A percentile compares a stretch with the other conserved stretches of the same genome.
These are phyloP conservation scores for Diogma glabrata DNA, from an alignment of 2,888 invertebrate species.

Conservation along the genomic window DNA sequence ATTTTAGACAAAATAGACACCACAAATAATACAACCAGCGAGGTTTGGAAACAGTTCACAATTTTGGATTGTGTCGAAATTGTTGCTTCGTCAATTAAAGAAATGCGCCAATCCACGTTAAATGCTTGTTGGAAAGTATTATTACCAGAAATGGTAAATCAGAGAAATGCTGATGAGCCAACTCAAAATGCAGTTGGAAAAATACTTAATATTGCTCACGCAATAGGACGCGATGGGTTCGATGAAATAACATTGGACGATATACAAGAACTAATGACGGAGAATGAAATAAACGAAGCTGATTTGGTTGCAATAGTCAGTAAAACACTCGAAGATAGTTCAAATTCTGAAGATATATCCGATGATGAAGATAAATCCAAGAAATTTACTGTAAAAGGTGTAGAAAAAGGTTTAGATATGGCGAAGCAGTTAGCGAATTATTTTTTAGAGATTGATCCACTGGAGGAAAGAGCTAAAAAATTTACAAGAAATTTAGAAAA, in stretches of 20 bases:
- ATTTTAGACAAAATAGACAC: background rate
- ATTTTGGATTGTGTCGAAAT: background rate
- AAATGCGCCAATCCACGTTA: background rate
- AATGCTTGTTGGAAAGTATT: background rate
- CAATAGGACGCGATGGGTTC: constrained; percentile 2
- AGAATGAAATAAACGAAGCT: background rate
- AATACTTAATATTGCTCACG: background rate
- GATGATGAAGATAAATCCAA: no score
- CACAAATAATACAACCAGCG: background rate
- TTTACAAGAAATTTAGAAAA: background rate
- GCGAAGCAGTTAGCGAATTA: no score
- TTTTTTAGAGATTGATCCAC: background rate
- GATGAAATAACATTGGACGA: background rate
- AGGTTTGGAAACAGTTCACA: background rate
- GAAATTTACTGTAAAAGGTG: no score
- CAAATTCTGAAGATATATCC: background rate
- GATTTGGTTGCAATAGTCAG: background rate
- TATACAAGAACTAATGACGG: background rate
- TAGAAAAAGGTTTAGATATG: no score
- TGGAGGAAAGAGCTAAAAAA: background rate
- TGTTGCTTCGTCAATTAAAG: background rate
- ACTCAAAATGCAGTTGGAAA: background rate
- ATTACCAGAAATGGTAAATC: background rate
- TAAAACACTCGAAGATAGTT: background rate
- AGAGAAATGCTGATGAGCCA: background rate